These are phyloP conservation scores for Trachelipus rathkii DNA, from an alignment of 1,140 invertebrate genomes.

Conservation along the genomic window DNA sequence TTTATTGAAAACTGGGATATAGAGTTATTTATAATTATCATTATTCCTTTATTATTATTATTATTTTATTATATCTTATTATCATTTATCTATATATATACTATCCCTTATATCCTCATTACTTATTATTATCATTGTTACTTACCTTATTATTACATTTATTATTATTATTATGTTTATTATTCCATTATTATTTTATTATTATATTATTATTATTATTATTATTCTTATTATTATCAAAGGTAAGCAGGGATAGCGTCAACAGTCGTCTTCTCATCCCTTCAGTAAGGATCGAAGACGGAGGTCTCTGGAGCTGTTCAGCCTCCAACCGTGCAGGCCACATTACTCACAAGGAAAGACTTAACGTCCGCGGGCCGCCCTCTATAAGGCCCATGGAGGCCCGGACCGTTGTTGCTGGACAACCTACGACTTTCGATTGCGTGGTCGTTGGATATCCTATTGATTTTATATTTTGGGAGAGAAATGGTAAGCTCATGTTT, in stretches of 20 bases:
- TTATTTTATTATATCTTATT: too few species aligned
- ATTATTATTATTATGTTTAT: too few species aligned
- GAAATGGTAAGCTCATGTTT: neutral
- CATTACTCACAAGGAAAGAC: slow-evolving; percentile 67
- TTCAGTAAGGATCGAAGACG: slow-evolving; percentile 74
- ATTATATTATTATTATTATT: too few species aligned
- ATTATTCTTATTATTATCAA: too few species aligned
- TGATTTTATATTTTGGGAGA: neutral
- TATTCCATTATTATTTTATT: too few species aligned
- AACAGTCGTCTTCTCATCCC: slow-evolving; percentile 83
- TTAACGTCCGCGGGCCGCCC: slow-evolving; percentile 71
- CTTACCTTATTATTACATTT: too few species aligned
- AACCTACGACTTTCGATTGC: neutral
- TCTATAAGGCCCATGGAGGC: neutral
- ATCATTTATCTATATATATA: too few species aligned
- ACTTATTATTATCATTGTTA: too few species aligned
- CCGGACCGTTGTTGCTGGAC: neutral
- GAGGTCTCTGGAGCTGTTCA: slow-evolving; percentile 78
- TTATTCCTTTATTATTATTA: too few species aligned
- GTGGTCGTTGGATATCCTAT: neutral
- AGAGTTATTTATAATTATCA: too few species aligned
- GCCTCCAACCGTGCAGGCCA: slow-evolving; percentile 74
- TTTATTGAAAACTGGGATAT: too few species aligned
- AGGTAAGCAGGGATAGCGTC: slow-evolving; percentile 51
- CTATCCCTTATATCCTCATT: too few species aligned